phyloP scores from a whole-genome alignment of 2,888 invertebrate genomes.

The Anagyrus pseudococci region DNA sequence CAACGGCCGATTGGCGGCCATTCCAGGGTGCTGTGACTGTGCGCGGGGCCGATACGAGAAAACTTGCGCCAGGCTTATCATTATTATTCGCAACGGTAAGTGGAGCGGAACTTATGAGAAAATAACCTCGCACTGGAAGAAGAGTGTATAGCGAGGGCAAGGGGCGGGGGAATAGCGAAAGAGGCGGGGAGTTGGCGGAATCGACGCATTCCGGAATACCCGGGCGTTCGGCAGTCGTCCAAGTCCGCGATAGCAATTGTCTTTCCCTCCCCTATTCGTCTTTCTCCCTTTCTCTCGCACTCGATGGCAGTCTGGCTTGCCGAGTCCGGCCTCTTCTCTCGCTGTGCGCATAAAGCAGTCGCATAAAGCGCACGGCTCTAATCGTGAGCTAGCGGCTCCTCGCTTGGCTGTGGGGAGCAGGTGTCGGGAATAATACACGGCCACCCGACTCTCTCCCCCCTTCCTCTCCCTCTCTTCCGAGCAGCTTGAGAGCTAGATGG shows the following conservation, averaged over 20 bases:
- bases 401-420: conserved; percentile 10
- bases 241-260: too few species aligned
- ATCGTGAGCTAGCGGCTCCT: background rate
- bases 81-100: conserved; percentile 16
- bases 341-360: background rate
- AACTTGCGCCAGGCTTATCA: conserved; percentile 22
- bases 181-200: background rate
- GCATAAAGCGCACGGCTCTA: too few species aligned
- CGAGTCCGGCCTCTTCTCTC: background rate
- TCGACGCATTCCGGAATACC: background rate
- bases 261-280: too few species aligned
- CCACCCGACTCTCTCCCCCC: too few species aligned
- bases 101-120: conserved; percentile 33
- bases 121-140: conserved; percentile 8
- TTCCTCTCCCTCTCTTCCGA: background rate
- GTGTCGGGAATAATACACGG: background rate
- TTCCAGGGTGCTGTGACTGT: too few species aligned
- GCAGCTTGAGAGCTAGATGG: background rate
- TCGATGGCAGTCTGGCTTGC: too few species aligned
- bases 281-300: too few species aligned
- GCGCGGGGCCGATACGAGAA: too few species aligned
- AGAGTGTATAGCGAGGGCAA: too few species aligned
- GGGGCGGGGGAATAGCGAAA: background rate
- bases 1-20: too few species aligned
- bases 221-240: too few species aligned